Evolutionary conservation across 2,797 vertebrate species (phyloP).

Genomic region (Setipinna tenuifilis): DNA sequence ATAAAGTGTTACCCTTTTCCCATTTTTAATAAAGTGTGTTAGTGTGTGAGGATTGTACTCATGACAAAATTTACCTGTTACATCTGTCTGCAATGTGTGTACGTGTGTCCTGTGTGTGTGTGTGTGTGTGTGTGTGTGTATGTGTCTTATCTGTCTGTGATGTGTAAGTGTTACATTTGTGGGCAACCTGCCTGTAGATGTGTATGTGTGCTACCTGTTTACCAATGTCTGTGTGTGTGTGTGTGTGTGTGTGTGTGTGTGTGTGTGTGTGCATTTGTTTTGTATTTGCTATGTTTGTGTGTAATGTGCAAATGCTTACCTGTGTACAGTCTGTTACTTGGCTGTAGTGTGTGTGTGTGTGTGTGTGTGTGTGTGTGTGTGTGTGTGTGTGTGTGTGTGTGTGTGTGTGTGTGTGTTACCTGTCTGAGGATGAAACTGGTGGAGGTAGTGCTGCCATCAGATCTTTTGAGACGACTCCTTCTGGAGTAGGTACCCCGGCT

Average conservation of each 20-base stretch:
- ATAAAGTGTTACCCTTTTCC: too few species aligned
- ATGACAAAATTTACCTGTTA: too few species aligned
- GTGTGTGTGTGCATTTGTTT: background rate
- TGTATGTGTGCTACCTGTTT: too few species aligned
- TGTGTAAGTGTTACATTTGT: too few species aligned
- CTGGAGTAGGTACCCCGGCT: slow-evolving; percentile 90
- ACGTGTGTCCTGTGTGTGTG: too few species aligned
- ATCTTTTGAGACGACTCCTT: slow-evolving; percentile 91
- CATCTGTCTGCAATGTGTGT: too few species aligned
- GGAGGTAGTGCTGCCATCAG: slow-evolving; percentile 95
- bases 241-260: background rate
- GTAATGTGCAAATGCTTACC: too few species aligned
- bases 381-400: background rate
- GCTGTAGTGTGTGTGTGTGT: background rate
- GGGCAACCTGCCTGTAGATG: too few species aligned
- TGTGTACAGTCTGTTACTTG: background rate
- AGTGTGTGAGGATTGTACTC: too few species aligned
- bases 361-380: slow-evolving; percentile 18
- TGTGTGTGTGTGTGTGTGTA: background rate
- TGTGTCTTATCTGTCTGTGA: background rate
- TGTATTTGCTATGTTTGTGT: background rate
- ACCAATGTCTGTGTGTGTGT: background rate
- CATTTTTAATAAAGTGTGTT: too few species aligned
- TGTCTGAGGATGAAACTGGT: slow-evolving; percentile 98
- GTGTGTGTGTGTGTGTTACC: slow-evolving; percentile 68